phyloP scores from a whole-genome alignment of 2,888 invertebrate species.

The Odontothrips loti region DNA sequence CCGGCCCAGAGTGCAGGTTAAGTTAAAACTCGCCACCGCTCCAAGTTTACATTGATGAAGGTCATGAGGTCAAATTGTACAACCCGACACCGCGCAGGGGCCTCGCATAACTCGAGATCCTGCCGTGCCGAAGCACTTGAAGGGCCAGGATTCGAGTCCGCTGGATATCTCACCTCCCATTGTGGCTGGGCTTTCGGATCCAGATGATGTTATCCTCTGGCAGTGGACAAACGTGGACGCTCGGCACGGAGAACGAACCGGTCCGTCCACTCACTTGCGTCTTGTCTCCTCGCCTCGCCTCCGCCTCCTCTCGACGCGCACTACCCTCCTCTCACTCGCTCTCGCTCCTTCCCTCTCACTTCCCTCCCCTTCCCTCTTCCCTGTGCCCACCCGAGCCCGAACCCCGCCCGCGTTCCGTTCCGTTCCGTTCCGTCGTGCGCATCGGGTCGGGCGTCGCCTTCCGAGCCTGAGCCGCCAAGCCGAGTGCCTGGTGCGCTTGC shows the following conservation, averaged over 20 bases:
- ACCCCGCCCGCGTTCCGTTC: background rate
- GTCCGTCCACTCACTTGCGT: background rate
- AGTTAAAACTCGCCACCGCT: background rate
- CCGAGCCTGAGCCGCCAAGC: background rate
- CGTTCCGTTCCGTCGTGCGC: background rate
- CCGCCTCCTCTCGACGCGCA: background rate
- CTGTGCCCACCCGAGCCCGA: background rate
- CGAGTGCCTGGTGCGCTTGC: background rate
- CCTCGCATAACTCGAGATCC: background rate
- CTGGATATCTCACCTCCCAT: background rate
- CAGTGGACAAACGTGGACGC: slow-evolving; percentile 6
- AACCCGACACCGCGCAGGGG: background rate
- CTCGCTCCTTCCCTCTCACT: background rate
- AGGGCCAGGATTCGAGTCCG: background rate
- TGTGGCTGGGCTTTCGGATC: background rate
- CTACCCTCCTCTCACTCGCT: background rate
- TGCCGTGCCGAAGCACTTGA: background rate
- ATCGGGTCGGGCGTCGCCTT: background rate
- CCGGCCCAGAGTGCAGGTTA: background rate
- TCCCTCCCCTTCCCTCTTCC: background rate
- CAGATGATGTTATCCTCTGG: background rate
- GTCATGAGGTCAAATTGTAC: slow-evolving; percentile 2
- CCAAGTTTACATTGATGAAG: slow-evolving; percentile 14
- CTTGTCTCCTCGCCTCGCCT: background rate
- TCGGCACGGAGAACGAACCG: background rate